phyloP scores from a whole-genome alignment of 2,113 vertebrate species.

The Penelope pileata region DNA sequence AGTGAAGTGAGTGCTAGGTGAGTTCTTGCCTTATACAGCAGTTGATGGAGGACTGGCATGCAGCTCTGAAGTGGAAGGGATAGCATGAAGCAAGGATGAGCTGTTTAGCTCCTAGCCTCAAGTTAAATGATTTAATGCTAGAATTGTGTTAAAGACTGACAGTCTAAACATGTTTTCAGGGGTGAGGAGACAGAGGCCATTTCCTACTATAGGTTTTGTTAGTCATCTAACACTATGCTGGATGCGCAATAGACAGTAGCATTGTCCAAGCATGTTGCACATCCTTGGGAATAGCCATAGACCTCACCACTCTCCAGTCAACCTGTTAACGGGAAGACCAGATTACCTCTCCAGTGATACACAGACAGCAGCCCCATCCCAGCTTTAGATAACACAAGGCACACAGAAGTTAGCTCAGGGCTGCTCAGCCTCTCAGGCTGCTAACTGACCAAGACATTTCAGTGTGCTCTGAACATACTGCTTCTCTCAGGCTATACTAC shows the following conservation, averaged over 20 bases:
- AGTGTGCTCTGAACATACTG: background rate
- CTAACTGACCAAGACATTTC: rapidly evolving
- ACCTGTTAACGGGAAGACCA: background rate
- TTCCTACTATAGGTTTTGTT: background rate
- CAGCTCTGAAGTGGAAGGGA: background rate
- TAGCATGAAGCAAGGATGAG: background rate
- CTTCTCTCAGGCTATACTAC: background rate
- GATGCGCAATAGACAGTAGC: background rate
- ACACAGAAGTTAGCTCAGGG: rapidly evolving
- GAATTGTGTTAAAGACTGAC: background rate
- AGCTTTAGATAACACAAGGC: rapidly evolving
- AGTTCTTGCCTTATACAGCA: background rate
- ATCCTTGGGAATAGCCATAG: background rate
- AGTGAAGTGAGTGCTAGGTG: background rate
- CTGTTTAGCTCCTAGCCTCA: background rate
- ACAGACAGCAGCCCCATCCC: rapidly evolving
- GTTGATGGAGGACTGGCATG: background rate
- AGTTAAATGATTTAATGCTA: background rate
- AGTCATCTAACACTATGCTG: background rate
- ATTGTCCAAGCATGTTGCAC: background rate
- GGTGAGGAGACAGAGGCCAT: background rate
- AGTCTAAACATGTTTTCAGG: background rate
- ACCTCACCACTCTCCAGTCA: rapidly evolving
- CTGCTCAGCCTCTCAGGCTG: background rate
- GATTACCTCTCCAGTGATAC: background rate